phyloP scores from a whole-genome alignment of 2,113 vertebrate genomes.

The Rhinopomastus cyanomelas region DNA sequence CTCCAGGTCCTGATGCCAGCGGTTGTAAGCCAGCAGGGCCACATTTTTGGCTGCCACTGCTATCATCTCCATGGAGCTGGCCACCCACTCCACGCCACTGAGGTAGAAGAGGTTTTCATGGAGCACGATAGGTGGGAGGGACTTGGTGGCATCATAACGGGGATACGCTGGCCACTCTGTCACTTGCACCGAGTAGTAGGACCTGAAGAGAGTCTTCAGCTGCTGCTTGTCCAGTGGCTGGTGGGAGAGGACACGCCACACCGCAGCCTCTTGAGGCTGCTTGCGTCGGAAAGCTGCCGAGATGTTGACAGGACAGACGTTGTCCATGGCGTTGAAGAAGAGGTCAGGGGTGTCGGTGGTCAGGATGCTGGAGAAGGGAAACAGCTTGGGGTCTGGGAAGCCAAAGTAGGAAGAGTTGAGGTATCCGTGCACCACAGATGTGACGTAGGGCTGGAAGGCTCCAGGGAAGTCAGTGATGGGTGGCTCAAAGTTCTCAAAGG shows the following conservation, averaged over 20 bases:
- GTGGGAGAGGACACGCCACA: constrained; percentile 92
- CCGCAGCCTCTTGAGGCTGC: constrained; percentile 91
- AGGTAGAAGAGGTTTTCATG: constrained; percentile 94
- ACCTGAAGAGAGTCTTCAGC: constrained; percentile 95
- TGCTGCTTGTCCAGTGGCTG: constrained; percentile 83
- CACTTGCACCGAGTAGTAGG: constrained; percentile 96
- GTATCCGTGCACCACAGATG: constrained; percentile 93
- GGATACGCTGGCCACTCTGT: constrained; percentile 90
- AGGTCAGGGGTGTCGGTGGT: constrained; percentile 83
- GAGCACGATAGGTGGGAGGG: constrained; percentile 84
- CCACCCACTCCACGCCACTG: constrained; percentile 91
- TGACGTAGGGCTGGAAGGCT: constrained; percentile 84
- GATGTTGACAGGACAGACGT: constrained; percentile 92
- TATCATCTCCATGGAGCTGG: constrained; percentile 95
- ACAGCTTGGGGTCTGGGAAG: constrained; percentile 92
- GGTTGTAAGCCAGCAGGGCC: constrained; percentile 92
- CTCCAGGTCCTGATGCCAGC: constrained; percentile 90
- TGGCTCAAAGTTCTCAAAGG: constrained; percentile 83
- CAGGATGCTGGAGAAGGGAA: constrained; percentile 90
- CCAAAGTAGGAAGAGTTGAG: constrained; percentile 96
- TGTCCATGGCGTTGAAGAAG: constrained; percentile 90
- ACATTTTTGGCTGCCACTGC: constrained; percentile 95
- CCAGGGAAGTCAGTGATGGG: constrained; percentile 75
- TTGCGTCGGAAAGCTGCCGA: constrained; percentile 87
- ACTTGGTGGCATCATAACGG: constrained; percentile 76